These are phyloP conservation scores for Tragelaphus scriptus DNA, from an alignment of 2,113 vertebrate genomes.

Conservation along the genomic window DNA sequence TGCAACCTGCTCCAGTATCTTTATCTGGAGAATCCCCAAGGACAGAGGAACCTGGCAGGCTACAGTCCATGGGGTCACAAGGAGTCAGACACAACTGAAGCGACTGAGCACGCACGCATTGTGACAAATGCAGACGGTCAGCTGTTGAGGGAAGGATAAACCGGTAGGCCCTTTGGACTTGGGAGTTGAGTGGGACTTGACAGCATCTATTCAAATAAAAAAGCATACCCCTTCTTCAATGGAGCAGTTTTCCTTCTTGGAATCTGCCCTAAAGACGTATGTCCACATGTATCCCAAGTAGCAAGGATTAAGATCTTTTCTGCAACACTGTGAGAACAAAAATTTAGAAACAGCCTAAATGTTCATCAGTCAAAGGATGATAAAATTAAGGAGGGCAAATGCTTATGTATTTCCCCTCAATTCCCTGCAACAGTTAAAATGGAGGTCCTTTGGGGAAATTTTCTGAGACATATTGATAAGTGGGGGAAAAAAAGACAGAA, in stretches of 20 bases:
- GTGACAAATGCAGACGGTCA: not conserved
- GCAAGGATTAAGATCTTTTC: not conserved
- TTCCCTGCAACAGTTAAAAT: not conserved
- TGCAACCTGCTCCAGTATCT: not conserved
- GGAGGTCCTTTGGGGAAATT: not conserved
- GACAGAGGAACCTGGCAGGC: not conserved
- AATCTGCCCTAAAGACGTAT: not conserved
- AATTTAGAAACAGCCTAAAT: not conserved
- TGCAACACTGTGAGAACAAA: not conserved
- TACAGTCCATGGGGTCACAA: not conserved
- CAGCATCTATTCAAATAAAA: not conserved
- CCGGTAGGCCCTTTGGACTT: not conserved
- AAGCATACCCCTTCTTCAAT: not conserved
- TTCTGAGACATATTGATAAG: not conserved
- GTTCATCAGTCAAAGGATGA: not conserved
- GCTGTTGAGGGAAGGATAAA: not conserved
- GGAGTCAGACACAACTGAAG: not conserved
- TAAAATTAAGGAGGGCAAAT: not conserved
- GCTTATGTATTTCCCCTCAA: too few relatives aligned
- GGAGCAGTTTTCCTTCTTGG: not conserved
- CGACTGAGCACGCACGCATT: fast-evolving
- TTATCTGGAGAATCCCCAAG: not conserved
- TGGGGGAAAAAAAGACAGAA: not conserved
- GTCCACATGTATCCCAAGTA: not conserved
- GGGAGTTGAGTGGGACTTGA: not conserved